Conservation (phyloP, 2,113 vertebrate species). For the Pterophyllum scalare region DNA sequence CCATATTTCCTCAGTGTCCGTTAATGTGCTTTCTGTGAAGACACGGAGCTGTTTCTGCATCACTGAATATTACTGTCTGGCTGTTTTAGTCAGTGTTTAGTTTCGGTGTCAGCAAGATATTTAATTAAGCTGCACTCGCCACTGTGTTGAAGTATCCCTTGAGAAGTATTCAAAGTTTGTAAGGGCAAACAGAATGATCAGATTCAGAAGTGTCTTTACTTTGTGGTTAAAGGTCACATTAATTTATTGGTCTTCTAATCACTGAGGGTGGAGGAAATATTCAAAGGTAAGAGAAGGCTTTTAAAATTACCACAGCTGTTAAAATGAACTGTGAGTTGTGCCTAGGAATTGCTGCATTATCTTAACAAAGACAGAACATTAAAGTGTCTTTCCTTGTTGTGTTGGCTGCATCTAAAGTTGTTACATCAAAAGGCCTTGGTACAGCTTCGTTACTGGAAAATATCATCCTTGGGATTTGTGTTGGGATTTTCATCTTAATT, state of each 20-base stretch:
- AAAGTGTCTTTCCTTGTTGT: not conserved
- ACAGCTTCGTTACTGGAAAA: not conserved
- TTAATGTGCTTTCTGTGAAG: slow-evolving; percentile 10
- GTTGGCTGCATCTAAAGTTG: not conserved
- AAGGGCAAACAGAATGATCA: slow-evolving; percentile 15
- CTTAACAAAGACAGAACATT: slow-evolving; percentile 11
- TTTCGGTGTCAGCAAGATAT: slow-evolving; percentile 39
- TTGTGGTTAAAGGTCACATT: slow-evolving; percentile 33
- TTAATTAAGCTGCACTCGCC: slow-evolving; percentile 51
- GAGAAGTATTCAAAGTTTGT: slow-evolving; percentile 29
- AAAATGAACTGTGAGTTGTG: not conserved
- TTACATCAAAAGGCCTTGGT: not conserved
- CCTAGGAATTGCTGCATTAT: not conserved
- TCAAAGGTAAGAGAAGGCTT: slow-evolving; percentile 17
- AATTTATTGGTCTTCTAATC: not conserved
- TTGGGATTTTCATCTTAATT: not conserved
- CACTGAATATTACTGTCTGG: slow-evolving; percentile 16
- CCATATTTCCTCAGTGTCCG: not conserved
- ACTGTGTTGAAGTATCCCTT: not conserved
- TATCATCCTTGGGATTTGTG: not conserved
- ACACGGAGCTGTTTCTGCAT: slow-evolving; percentile 30
- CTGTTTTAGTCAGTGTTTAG: slow-evolving; percentile 23
- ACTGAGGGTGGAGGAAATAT: not conserved
- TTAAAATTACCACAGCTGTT: not conserved
- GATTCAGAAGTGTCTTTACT: slow-evolving; percentile 20